A percentile compares a stretch with the other conserved stretches of the same genome.
Conservation (phyloP, 2,797 vertebrate genomes). For the Gadopsis bispinosus region DNA sequence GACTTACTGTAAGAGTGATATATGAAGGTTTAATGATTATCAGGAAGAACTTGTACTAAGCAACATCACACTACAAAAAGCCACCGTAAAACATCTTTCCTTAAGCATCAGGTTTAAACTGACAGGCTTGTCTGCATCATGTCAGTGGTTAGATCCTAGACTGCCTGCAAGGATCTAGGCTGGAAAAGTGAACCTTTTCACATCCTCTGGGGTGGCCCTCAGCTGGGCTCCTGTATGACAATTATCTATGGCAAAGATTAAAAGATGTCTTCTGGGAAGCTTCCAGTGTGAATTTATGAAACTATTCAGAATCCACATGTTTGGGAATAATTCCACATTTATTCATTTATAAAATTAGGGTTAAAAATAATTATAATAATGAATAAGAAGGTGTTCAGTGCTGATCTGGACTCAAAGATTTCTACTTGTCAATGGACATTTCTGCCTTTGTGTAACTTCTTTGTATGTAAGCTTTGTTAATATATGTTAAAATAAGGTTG, state of each 20-base stretch:
- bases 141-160: not conserved
- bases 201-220: not conserved
- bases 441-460: not conserved
- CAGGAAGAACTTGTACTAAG: not conserved
- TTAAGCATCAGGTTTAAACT: not conserved
- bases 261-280: not conserved
- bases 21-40: conserved; percentile 3
- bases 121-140: not conserved
- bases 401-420: not conserved
- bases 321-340: not conserved
- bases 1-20: not conserved
- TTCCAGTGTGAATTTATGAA: not conserved
- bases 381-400: too few species aligned
- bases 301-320: not conserved
- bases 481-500: not conserved
- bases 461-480: not conserved
- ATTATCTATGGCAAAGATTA: not conserved
- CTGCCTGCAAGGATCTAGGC: not conserved
- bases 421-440: not conserved
- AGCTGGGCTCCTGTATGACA: not conserved
- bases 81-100: not conserved
- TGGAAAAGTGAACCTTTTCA: not conserved
- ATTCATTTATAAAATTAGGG: too few species aligned
- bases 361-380: too few species aligned
- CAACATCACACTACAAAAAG: not conserved